A percentile compares a stretch with the other conserved stretches of the same genome.
phyloP scores from a whole-genome alignment of 2,797 vertebrate species.

The Pseudocheirus occidentalis region DNA sequence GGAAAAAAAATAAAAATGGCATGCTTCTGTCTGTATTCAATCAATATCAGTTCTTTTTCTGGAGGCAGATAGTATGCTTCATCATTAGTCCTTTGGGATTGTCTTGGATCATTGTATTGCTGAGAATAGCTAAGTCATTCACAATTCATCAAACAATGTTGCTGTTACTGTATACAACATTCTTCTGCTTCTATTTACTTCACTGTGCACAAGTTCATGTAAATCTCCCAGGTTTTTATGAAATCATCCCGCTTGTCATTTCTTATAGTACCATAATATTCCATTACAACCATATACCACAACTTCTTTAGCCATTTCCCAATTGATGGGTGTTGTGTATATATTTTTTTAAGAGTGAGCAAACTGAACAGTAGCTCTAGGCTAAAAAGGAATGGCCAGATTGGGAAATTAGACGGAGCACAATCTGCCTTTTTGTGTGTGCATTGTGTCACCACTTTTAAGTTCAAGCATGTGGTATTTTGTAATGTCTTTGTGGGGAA shows the following conservation, averaged over 20 bases:
- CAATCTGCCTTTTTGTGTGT: not conserved
- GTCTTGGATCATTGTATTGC: not conserved
- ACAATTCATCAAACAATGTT: not conserved
- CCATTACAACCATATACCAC: not conserved
- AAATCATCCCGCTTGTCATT: not conserved
- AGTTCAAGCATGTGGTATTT: slow-evolving; percentile 51
- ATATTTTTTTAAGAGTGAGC: not conserved
- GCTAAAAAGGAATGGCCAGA: not conserved
- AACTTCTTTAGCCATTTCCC: not conserved
- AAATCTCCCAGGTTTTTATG: not conserved
- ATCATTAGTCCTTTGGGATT: not conserved
- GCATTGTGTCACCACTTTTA: slow-evolving; percentile 22
- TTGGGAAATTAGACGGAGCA: not conserved
- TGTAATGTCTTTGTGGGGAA: slow-evolving; percentile 33
- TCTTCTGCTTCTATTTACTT: not conserved
- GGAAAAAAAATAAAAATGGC: not conserved
- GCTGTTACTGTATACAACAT: not conserved
- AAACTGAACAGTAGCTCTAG: not conserved
- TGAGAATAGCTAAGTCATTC: not conserved
- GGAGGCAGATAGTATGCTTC: not conserved
- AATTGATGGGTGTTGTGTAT: not conserved
- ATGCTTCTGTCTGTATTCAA: not conserved
- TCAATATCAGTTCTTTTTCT: not conserved
- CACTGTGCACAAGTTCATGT: not conserved
- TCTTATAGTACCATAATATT: not conserved